phyloP scores from a whole-genome alignment of 2,113 vertebrate species.

The Bambusicola thoracicus region DNA sequence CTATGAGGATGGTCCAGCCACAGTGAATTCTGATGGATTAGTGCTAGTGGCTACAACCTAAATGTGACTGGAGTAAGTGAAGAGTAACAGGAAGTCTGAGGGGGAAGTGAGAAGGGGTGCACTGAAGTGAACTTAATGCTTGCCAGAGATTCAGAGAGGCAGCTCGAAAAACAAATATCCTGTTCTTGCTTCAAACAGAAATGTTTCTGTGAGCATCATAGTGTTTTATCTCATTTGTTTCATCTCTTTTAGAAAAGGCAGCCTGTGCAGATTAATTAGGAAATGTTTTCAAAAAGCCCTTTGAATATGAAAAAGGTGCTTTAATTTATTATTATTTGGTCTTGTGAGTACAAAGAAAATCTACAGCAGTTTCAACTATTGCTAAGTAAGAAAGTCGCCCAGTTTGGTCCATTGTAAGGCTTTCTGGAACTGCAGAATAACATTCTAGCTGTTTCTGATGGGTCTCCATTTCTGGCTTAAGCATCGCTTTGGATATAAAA shows the following conservation, averaged over 20 bases:
- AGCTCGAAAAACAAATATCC: conserved; percentile 37
- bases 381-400: neutral
- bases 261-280: conserved; percentile 29
- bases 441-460: neutral
- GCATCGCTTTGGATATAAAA: neutral
- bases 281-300: conserved; percentile 21
- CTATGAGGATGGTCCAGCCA: neutral
- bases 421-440: neutral
- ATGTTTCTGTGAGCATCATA: neutral
- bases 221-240: conserved; percentile 11
- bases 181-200: conserved; percentile 4
- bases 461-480: neutral
- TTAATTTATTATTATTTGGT: neutral
- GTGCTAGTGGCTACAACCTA: neutral
- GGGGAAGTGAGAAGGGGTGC: neutral
- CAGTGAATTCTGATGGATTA: neutral
- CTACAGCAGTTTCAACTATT: neutral
- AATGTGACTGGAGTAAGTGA: conserved; percentile 32
- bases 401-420: neutral
- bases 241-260: neutral
- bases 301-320: neutral
- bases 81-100: conserved; percentile 32
- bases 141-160: conserved; percentile 14
- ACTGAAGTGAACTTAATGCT: conserved; percentile 20
- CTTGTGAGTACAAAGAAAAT: neutral